Base-by-base conservation (phyloP, 1,140 invertebrate genomes). In the Drosophila athabasca region DNA sequence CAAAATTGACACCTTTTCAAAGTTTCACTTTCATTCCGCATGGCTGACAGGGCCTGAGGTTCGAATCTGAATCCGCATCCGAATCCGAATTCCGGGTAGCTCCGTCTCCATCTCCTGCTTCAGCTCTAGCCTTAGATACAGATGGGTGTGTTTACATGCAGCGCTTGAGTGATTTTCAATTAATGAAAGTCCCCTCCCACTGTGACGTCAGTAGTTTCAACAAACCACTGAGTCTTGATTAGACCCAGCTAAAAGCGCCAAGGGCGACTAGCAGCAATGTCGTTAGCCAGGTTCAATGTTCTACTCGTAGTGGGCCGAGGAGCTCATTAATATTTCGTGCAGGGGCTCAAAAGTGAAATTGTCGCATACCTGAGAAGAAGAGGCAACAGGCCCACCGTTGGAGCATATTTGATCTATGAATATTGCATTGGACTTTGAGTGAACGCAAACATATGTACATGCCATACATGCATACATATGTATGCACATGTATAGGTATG, bases 311-410 rank as follows among this genome's bases (percentile, higher is more conserved):
- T 35, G 1, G 8, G 3, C 55, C 17, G 15, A 24, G 52, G 54
- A 50, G 55, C 81, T 90, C 68, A 87, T 90, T 90, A 76, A 77
- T 90, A 87, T 85, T 87, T 79, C 24, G 62, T 50, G 53, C 74
- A 65, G 57, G 57, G 49, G 17, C 71, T 68, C 74, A 83, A 91
- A 91, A 91, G 90, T 91, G 90, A 91, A 91, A 91, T 84, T 90
- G 85, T 81, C 85, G 68, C 87, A 90, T 90, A 74, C 76, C 79
- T 26, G 24, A 60, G 73, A 70, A 39, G 31, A 9, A 31, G 31
- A 31, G 29, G 2, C 54, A 59, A 1, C 17, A 19, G 17, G 48
- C 43, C 48, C 44, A 46, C 17, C 52, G 58, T 55, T 60, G 50
- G 43, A 49, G 51, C 55, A 72, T 79, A 46, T 76, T 82, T 73